phyloP scores from a whole-genome alignment of 1,140 invertebrate genomes.

The Marisa cornuarietis region DNA sequence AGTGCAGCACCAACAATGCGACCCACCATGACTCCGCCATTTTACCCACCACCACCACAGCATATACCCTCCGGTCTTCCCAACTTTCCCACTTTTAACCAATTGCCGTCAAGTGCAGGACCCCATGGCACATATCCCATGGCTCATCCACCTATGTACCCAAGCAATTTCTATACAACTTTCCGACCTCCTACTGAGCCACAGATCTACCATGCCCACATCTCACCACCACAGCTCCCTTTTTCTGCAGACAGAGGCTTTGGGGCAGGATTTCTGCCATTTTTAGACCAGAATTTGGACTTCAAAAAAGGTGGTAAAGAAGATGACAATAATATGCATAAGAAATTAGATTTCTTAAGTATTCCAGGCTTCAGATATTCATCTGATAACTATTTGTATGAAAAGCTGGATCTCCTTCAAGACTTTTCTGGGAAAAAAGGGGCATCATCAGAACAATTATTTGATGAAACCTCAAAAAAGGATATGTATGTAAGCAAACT shows the following conservation, averaged over 20 bases:
- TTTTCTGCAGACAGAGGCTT: conserved; percentile 13
- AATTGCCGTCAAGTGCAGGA: conserved; percentile 25
- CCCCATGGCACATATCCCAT: conserved; percentile 27
- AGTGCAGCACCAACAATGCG: conserved; percentile 16
- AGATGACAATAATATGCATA: conserved; percentile 17
- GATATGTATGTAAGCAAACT: not conserved
- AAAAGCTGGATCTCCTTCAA: not conserved
- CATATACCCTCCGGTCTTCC: conserved; percentile 30
- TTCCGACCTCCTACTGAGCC: conserved; percentile 34
- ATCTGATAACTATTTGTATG: not conserved
- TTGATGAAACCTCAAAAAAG: conserved; percentile 4
- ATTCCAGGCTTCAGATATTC: not conserved
- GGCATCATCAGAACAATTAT: not conserved
- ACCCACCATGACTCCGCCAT: conserved; percentile 30
- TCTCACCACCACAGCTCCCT: conserved; percentile 16
- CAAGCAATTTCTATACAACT: conserved; percentile 32
- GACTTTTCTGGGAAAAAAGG: not conserved
- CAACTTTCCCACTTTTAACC: conserved; percentile 30
- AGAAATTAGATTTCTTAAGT: conserved; percentile 21
- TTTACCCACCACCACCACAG: conserved; percentile 35
- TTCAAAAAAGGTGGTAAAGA: conserved; percentile 6
- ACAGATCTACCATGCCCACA: conserved; percentile 35
- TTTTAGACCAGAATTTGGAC: not conserved
- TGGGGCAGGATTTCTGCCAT: conserved; percentile 6
- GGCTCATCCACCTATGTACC: conserved; percentile 35